Evolutionary conservation across 1,140 invertebrate species (phyloP), one percentile per base, ranked within the genome.

Genomic region (Adelges cooleyi): DNA sequence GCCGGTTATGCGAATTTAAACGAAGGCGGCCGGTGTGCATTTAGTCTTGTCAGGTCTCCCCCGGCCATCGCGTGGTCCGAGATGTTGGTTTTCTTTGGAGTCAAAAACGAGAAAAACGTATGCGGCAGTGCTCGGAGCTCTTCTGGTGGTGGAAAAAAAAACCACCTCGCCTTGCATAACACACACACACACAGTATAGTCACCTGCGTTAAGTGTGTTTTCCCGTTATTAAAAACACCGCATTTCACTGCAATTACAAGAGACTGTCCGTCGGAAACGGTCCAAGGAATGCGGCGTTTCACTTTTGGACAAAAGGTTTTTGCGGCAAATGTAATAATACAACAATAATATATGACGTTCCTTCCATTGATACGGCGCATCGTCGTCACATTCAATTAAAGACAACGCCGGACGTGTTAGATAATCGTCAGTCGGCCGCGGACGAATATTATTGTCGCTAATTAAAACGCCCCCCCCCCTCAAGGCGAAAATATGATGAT

Each of bases 261-360:
- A 48, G 18, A 25, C 23, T 44, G 54, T 56, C 20, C 20, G 13
- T 6, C 20, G 38, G 53, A 56, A 56, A 56, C 18, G 40, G 22
- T 42, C 53, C 38, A 23, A 29, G 18, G 38, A 44, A 33, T 6
- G 25, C 23, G 56, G 25, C 23, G 56, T 62, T 62, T 62, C 56
- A 62, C 56, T 62, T 62, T 62, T 62, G 18, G 13, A 48, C 42
- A 33, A 48, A 23, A 62, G 25, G 46, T n/a, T 48, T 27, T 9
- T 62, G n/a, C 15, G 3, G 22, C n/a, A 29, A 42, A 13, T 20
- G 25, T 42, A 13, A 25, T 17, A 42, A 11, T 38, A 23, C 5
- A 9, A 10, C 6, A 6, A 38, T 13, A n/a, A 25, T 25, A 27
- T 8, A 23, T 18, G 23, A 3, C 23, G 18, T 18, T 15, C 15